Percentiles rank a stretch among this genome's conserved stretches.
phyloP scores from a whole-genome alignment of 2,113 vertebrate species.

The Gymnocephalus cernua region DNA sequence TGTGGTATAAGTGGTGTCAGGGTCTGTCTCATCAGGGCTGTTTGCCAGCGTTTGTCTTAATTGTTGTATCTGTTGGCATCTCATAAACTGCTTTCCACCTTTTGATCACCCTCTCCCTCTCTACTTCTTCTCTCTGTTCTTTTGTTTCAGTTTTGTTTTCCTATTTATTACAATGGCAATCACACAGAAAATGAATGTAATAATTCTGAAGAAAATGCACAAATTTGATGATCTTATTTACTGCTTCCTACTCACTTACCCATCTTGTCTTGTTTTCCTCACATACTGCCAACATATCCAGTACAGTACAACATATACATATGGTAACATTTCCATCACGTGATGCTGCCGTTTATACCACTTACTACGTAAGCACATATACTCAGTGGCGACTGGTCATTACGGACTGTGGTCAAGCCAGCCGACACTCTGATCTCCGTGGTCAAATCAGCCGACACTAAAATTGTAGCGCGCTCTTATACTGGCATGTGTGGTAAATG shows the following conservation, averaged over 20 bases:
- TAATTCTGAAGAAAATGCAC: background rate
- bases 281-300: background rate
- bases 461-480: too few species aligned
- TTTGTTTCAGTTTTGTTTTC: background rate
- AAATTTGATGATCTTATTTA: background rate
- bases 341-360: background rate
- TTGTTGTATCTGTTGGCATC: background rate
- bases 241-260: background rate
- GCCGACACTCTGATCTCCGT: too few species aligned
- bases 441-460: too few species aligned
- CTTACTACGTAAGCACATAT: background rate
- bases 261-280: background rate
- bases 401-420: too few species aligned
- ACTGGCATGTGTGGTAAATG: too few species aligned
- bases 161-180: background rate
- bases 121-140: background rate
- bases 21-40: constrained; percentile 26
- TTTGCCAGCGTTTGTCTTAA: constrained; percentile 38
- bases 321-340: background rate
- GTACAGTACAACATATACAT: background rate
- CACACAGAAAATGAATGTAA: background rate
- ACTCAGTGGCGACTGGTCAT: too few species aligned
- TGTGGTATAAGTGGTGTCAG: constrained; percentile 41
- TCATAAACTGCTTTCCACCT: background rate
- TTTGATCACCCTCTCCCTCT: background rate